Conservation (phyloP, 2,797 vertebrate species). For the Tadarida brasiliensis region DNA sequence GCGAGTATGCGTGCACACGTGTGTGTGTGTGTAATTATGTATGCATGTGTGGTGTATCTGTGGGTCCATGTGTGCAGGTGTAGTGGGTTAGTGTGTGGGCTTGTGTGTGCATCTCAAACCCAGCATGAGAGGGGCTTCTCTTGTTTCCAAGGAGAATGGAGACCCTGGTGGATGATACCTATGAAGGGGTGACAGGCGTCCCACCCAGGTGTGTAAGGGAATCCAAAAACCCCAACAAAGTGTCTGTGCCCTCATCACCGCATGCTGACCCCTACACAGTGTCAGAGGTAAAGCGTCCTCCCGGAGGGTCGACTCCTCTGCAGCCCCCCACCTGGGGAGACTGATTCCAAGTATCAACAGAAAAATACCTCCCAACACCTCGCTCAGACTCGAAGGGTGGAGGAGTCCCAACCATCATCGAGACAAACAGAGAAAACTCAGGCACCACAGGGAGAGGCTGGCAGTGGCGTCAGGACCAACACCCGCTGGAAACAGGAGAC, state of each 20-base stretch:
- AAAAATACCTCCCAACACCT: no score
- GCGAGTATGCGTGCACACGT: no score
- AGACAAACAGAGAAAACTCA: background rate
- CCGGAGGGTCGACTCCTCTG: background rate
- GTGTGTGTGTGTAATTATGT: background rate
- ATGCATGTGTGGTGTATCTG: background rate
- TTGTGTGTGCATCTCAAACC: no score
- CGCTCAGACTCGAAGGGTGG: background rate
- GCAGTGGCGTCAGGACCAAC: background rate
- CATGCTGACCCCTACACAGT: background rate
- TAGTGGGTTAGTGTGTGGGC: background rate
- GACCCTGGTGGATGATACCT: background rate
- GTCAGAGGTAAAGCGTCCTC: background rate
- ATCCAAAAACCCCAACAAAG: background rate
- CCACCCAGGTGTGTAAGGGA: background rate
- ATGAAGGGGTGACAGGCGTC: background rate
- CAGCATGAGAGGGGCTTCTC: background rate
- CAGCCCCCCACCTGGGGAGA: background rate
- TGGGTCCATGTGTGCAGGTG: background rate
- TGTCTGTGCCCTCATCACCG: background rate
- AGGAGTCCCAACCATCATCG: background rate
- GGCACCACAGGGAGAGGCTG: fast-evolving
- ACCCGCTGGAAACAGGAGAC: background rate
- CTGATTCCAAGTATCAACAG: background rate
- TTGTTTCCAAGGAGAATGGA: background rate